These are phyloP conservation scores for Eueremaeus valkanovi DNA, from an alignment of 2,888 invertebrate species.

Conservation along the genomic window DNA sequence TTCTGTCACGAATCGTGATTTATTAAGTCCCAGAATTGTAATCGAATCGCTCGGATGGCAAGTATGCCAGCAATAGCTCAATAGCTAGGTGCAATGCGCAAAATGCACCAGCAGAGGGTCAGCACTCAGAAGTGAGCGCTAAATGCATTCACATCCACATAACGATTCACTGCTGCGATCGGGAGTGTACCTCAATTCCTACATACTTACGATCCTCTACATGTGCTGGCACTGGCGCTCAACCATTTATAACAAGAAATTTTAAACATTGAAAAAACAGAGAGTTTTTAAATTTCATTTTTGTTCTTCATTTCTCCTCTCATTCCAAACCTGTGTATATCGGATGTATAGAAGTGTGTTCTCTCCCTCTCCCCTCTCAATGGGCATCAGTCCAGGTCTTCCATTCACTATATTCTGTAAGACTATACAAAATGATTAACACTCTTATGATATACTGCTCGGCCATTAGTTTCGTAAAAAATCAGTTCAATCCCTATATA, in stretches of 20 bases:
- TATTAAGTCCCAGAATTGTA: constrained; percentile 38
- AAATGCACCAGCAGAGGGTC: not conserved
- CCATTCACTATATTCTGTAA: constrained; percentile 15
- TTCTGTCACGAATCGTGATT: constrained; percentile 40
- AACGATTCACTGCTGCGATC: constrained; percentile 22
- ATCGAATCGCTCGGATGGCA: constrained; percentile 18
- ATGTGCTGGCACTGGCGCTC: no score
- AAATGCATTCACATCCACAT: not conserved
- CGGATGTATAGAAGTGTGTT: not conserved
- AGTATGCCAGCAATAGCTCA: not conserved
- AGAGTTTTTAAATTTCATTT: constrained; percentile 9
- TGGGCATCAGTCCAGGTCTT: not conserved
- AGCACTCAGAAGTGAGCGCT: not conserved
- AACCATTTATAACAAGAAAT: constrained; percentile 28
- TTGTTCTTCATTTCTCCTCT: not conserved
- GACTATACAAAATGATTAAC: no score
- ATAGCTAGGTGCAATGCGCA: no score
- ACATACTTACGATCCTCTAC: no score
- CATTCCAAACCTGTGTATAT: not conserved
- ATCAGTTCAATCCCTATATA: no score
- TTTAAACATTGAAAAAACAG: constrained; percentile 2
- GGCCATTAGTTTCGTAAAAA: no score
- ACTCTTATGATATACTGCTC: no score
- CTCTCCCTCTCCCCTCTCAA: not conserved
- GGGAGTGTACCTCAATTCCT: constrained; percentile 14